Evolutionary conservation across 2,888 invertebrate species (phyloP).

Genomic region (Cheilosia variabilis): DNA sequence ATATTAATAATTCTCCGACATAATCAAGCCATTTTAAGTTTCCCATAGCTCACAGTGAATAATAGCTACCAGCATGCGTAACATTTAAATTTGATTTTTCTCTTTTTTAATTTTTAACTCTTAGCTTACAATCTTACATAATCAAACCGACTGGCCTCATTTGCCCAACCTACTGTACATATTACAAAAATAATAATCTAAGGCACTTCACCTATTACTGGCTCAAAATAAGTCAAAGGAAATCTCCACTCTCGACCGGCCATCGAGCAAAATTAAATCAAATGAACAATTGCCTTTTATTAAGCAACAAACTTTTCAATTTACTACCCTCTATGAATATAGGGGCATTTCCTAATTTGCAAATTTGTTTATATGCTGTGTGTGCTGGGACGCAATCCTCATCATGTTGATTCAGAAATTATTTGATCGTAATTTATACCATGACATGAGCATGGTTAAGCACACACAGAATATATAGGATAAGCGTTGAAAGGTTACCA

Average conservation of each 20-base stretch:
- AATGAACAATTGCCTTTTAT: constrained; percentile 81
- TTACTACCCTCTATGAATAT: constrained; percentile 46
- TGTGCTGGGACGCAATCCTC: not conserved
- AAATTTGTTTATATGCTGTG: constrained; percentile 23
- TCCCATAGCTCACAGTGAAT: not conserved
- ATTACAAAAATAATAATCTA: constrained; percentile 24
- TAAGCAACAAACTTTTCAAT: constrained; percentile 78
- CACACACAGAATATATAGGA: not conserved
- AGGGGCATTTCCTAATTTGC: constrained; percentile 65
- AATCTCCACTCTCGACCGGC: constrained; percentile 68
- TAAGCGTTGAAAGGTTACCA: constrained; percentile 23
- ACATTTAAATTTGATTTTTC: not conserved
- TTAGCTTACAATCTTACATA: constrained; percentile 1
- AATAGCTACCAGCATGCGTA: constrained; percentile 25
- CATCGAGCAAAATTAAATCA: constrained; percentile 70
- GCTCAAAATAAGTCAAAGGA: constrained; percentile 42
- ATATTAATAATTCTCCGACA: not conserved
- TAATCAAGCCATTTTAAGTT: constrained; percentile 3
- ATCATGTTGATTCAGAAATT: constrained; percentile 20
- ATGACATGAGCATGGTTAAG: constrained; percentile 4
- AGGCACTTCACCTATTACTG: constrained; percentile 42
- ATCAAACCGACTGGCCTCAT: constrained; percentile 20
- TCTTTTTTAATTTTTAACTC: not conserved
- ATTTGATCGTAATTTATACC: constrained; percentile 28
- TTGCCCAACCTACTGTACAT: constrained; percentile 10